phyloP scores from a whole-genome alignment of 1,140 invertebrate genomes.

The Drosophila repletoides region DNA sequence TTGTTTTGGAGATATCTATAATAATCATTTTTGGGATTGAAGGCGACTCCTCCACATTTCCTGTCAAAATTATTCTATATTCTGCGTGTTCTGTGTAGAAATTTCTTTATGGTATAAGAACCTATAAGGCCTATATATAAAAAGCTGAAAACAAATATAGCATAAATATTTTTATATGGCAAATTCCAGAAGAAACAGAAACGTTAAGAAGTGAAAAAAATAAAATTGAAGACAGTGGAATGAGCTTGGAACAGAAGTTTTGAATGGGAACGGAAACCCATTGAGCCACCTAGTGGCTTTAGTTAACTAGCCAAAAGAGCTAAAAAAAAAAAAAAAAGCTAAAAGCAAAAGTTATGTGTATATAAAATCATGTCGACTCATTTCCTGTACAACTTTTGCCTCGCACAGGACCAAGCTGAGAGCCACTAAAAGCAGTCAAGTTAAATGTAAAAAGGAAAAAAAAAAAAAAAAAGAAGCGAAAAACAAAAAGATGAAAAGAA shows the following conservation, averaged over 20 bases:
- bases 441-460: neutral
- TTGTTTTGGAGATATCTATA: too few relatives aligned
- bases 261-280: conserved; percentile 19
- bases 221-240: neutral
- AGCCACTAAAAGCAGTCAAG: conserved; percentile 27
- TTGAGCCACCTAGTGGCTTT: conserved; percentile 19
- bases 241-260: neutral
- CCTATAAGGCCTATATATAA: too few relatives aligned
- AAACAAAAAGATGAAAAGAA: neutral
- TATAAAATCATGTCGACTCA: conserved; percentile 72
- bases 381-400: conserved; percentile 69
- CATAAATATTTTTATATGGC: neutral
- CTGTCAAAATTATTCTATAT: too few relatives aligned
- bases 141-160: too few relatives aligned
- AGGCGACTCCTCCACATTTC: too few relatives aligned
- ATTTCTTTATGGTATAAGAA: too few relatives aligned
- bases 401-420: conserved; percentile 15
- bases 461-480: neutral
- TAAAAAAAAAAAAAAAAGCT: conserved; percentile 50
- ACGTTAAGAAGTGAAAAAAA: neutral
- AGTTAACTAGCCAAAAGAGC: conserved; percentile 34
- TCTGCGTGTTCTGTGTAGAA: too few relatives aligned
- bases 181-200: neutral
- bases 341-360: conserved; percentile 71
- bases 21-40: too few relatives aligned